These are phyloP conservation scores for Tachina grossa DNA, from an alignment of 2,888 invertebrate species.

Conservation along the genomic window DNA sequence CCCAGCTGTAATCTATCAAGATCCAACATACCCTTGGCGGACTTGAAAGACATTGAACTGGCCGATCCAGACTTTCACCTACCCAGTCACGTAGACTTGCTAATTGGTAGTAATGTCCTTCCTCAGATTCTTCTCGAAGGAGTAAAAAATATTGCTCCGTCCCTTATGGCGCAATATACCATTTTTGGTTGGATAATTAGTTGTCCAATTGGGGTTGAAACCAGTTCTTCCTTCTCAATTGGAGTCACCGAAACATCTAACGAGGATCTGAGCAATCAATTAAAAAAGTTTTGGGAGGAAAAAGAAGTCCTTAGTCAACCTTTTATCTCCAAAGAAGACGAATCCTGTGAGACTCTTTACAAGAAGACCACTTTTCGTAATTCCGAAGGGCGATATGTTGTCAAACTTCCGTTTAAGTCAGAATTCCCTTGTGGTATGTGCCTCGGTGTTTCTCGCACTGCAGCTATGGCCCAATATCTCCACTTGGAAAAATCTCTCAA, in stretches of 20 bases:
- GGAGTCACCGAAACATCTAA: neutral
- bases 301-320: conserved; percentile 9
- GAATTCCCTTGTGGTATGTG: neutral
- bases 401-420: neutral
- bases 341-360: conserved; percentile 3
- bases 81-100: conserved; percentile 22
- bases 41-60: neutral
- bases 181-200: conserved; percentile 50
- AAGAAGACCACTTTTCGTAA: neutral
- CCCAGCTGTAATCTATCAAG: no score
- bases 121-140: conserved; percentile 1
- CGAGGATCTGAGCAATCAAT: neutral
- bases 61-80: conserved; percentile 22
- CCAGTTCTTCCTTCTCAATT: conserved; percentile 4
- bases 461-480: conserved; percentile 13
- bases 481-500: neutral
- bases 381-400: neutral
- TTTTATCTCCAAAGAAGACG: conserved; percentile 5
- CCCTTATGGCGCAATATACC: neutral
- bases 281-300: conserved; percentile 42
- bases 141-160: neutral
- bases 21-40: neutral
- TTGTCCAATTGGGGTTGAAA: neutral
- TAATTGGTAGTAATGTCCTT: conserved; percentile 31
- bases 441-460: neutral